Percentiles rank a stretch among this genome's conserved stretches.
Evolutionary conservation across 2,113 vertebrate species (phyloP).

Genomic region (Butastur rufipennis): DNA sequence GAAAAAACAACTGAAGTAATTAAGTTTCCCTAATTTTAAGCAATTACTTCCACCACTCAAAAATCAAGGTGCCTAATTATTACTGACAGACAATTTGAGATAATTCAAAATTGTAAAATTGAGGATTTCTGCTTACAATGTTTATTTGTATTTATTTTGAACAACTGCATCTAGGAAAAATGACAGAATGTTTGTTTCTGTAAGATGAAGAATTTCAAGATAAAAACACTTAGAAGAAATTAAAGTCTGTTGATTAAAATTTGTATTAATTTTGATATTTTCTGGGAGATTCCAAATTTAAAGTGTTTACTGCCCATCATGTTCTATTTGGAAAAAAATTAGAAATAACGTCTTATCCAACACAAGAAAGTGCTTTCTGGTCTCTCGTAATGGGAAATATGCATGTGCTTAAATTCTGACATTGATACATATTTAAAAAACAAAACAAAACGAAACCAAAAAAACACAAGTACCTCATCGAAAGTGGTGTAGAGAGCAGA

Average conservation of each 20-base stretch:
- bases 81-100: neutral
- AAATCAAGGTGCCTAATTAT: neutral
- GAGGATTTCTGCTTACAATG: neutral
- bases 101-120: neutral
- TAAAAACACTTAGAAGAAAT: neutral
- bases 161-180: neutral
- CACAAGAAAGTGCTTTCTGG: neutral
- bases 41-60: neutral
- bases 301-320: neutral
- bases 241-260: neutral
- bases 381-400: neutral
- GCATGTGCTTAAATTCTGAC: neutral
- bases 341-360: neutral
- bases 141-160: neutral
- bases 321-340: neutral
- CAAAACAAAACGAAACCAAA: no score
- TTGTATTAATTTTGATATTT: neutral
- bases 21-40: neutral
- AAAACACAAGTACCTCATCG: conserved; percentile 70
- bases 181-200: neutral
- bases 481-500: conserved; percentile 79
- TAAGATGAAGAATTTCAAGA: neutral
- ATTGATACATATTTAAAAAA: neutral
- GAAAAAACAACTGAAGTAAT: neutral
- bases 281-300: neutral